Percentiles rank a stretch among this genome's conserved stretches.
Evolutionary conservation across 2,113 vertebrate genomes (phyloP).

Genomic region (Pachycephala philippinensis): DNA sequence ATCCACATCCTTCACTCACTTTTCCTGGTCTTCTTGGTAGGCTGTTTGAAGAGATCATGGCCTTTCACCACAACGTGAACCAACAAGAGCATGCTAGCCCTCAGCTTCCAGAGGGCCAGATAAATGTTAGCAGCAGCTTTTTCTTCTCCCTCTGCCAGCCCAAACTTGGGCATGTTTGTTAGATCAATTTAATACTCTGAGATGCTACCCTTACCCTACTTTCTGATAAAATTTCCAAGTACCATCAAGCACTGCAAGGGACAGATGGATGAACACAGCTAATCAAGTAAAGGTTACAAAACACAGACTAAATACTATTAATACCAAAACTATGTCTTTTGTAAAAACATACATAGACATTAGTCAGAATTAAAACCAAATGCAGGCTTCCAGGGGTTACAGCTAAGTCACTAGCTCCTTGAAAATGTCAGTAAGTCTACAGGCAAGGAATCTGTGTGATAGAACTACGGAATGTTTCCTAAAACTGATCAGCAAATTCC

Average conservation of each 20-base stretch:
- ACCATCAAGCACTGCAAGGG: not conserved
- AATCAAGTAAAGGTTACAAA: not conserved
- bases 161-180: not conserved
- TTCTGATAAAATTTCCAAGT: not conserved
- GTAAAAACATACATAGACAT: not conserved
- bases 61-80: not conserved
- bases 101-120: not conserved
- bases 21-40: not conserved
- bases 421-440: not conserved
- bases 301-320: not conserved
- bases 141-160: not conserved
- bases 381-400: not conserved
- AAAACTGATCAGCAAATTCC: not conserved
- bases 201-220: not conserved
- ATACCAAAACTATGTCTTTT: not conserved
- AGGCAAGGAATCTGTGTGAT: not conserved
- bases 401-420: not conserved
- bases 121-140: not conserved
- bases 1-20: not conserved
- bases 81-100: accelerated
- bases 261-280: not conserved
- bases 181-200: not conserved
- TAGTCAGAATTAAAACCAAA: not conserved
- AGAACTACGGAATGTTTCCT: not conserved
- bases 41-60: not conserved